Conservation (phyloP, 2,888 invertebrate species). For the Cistogaster globosa region DNA sequence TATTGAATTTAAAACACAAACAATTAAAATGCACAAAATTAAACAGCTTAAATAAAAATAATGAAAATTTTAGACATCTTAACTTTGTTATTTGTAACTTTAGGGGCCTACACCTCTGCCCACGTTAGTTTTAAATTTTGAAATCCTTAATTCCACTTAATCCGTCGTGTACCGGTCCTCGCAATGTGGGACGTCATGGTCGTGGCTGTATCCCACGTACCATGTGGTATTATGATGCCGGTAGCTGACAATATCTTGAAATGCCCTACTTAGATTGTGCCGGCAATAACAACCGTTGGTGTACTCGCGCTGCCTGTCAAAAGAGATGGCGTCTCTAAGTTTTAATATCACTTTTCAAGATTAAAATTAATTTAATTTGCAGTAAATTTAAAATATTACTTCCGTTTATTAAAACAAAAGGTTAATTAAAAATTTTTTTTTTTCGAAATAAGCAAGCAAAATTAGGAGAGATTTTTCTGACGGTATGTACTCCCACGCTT, state of each 20-base stretch:
- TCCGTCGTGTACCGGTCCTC: constrained; percentile 20
- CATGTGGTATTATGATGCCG: constrained; percentile 57
- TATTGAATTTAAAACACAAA: too few relatives aligned
- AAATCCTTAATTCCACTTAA: not conserved
- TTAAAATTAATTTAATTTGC: too few relatives aligned
- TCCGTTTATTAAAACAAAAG: too few relatives aligned
- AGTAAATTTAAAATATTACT: too few relatives aligned
- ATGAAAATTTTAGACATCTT: constrained; percentile 41
- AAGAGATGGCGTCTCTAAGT: too few relatives aligned
- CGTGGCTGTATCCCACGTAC: constrained; percentile 9
- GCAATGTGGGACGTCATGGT: constrained; percentile 12
- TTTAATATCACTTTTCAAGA: too few relatives aligned
- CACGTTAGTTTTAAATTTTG: constrained; percentile 1
- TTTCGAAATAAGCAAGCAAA: too few relatives aligned
- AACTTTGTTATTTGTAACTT: constrained; percentile 8
- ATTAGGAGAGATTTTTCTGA: too few relatives aligned
- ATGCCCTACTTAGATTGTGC: constrained; percentile 63
- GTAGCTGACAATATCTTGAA: constrained; percentile 24
- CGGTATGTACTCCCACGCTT: too few relatives aligned
- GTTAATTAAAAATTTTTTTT: too few relatives aligned
- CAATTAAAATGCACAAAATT: not conserved
- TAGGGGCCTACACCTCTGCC: constrained; percentile 28
- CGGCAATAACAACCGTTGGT: constrained; percentile 67
- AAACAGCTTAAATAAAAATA: not conserved
- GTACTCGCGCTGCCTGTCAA: constrained; percentile 44